Conservation (phyloP, 2,888 invertebrate genomes). For the Chrysomela aeneicollis region DNA sequence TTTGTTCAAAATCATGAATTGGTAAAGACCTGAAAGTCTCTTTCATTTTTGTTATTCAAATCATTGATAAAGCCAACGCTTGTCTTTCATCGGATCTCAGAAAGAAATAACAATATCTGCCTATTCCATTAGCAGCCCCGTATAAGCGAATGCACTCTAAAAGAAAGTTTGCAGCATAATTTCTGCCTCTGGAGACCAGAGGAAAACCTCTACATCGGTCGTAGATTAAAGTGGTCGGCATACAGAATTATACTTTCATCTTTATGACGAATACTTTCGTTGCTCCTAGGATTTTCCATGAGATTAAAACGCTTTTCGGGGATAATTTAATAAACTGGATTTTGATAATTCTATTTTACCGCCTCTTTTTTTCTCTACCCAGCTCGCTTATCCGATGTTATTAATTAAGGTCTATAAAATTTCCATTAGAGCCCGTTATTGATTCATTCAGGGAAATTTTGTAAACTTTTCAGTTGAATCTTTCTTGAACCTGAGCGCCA, state of each 20-base stretch:
- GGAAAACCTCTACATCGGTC: slow-evolving; percentile 35
- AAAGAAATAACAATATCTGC: background rate
- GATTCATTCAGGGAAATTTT: no score
- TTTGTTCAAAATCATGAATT: no score
- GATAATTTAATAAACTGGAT: slow-evolving; percentile 39
- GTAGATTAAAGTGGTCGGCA: slow-evolving; percentile 41
- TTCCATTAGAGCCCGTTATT: slow-evolving; percentile 19
- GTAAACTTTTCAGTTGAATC: no score
- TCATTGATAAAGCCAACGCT: no score
- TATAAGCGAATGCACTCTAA: slow-evolving; percentile 32
- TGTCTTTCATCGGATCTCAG: no score
- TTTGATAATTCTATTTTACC: slow-evolving; percentile 33
- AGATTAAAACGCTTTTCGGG: slow-evolving; percentile 33
- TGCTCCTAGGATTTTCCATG: slow-evolving; percentile 1
- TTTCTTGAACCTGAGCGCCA: no score
- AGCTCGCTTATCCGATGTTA: slow-evolving; percentile 21
- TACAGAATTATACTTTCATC: slow-evolving; percentile 41
- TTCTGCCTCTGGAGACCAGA: slow-evolving; percentile 30
- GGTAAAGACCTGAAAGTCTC: no score
- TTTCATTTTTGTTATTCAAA: no score
- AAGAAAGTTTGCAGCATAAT: slow-evolving; percentile 42
- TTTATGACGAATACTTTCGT: slow-evolving; percentile 32
- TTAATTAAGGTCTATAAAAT: slow-evolving; percentile 30
- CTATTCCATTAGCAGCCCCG: background rate
- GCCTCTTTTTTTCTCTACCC: slow-evolving; percentile 14